These are phyloP conservation scores for Hyposmocoma kahamanoa DNA, from an alignment of 1,140 invertebrate species.

Conservation along the genomic window DNA sequence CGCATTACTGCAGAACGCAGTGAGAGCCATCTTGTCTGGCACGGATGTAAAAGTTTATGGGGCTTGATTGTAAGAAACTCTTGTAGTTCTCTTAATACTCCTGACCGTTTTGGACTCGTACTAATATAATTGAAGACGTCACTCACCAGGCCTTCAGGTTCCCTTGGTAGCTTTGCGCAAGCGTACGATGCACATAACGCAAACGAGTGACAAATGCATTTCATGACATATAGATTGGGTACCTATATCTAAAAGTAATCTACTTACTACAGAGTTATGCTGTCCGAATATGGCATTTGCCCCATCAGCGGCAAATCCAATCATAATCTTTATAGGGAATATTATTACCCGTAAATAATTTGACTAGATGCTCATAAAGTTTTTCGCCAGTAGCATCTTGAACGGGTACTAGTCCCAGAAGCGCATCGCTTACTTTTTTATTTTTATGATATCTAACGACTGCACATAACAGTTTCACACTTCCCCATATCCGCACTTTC, in stretches of 20 bases:
- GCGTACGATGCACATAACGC: slow-evolving; percentile 44
- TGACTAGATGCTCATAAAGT: slow-evolving; percentile 23
- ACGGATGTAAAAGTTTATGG: slow-evolving; percentile 41
- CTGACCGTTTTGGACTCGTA: slow-evolving; percentile 30
- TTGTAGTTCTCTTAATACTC: slow-evolving; percentile 36
- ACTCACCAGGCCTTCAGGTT: slow-evolving; percentile 21
- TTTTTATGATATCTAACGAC: slow-evolving; percentile 25
- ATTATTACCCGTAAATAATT: slow-evolving; percentile 34
- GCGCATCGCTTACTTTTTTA: slow-evolving; percentile 31
- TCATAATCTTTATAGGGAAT: slow-evolving; percentile 47
- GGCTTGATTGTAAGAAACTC: slow-evolving; percentile 30
- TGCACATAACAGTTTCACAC: slow-evolving; percentile 33
- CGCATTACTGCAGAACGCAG: slow-evolving; percentile 38
- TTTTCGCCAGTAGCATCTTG: slow-evolving; percentile 28
- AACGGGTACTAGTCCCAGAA: slow-evolving; percentile 31
- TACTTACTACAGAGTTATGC: slow-evolving; percentile 38
- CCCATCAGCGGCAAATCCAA: slow-evolving; percentile 51
- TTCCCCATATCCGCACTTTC: slow-evolving; percentile 36
- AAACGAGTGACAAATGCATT: slow-evolving; percentile 50
- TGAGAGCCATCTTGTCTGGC: slow-evolving; percentile 54
- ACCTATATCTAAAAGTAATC: slow-evolving; percentile 29
- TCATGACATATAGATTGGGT: slow-evolving; percentile 35
- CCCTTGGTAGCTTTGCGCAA: slow-evolving; percentile 35
- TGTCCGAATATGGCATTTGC: slow-evolving; percentile 46
- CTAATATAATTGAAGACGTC: slow-evolving; percentile 35